These are phyloP conservation scores for Arctocebus calabarensis DNA, from an alignment of 2,797 vertebrate genomes.

Conservation along the genomic window DNA sequence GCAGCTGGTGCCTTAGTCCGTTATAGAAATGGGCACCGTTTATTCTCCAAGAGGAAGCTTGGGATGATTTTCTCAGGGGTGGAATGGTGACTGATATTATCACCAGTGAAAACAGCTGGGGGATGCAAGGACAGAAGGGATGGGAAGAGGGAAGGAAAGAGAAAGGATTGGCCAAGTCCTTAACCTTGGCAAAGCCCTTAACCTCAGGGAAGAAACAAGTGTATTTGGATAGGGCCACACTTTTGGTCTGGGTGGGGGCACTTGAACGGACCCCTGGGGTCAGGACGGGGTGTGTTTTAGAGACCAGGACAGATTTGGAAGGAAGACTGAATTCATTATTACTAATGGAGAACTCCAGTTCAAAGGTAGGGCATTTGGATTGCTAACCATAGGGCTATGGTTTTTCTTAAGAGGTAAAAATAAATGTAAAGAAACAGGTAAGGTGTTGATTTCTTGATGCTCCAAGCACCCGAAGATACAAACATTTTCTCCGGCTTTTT, in stretches of 20 bases:
- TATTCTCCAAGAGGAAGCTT: slow-evolving; percentile 49
- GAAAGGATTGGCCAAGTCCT: slow-evolving; percentile 4
- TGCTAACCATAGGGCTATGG: neutral
- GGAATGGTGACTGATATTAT: neutral
- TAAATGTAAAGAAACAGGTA: neutral
- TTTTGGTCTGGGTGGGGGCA: slow-evolving; percentile 23
- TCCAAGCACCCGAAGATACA: neutral
- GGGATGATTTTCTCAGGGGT: slow-evolving; percentile 60
- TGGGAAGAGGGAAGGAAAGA: slow-evolving; percentile 10
- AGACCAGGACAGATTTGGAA: slow-evolving; percentile 46
- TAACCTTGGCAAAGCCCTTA: slow-evolving; percentile 2
- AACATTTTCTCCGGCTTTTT: neutral
- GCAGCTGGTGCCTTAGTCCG: slow-evolving; percentile 37
- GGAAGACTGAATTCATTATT: slow-evolving; percentile 36
- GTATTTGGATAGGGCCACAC: slow-evolving; percentile 45
- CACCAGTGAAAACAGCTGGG: slow-evolving; percentile 42
- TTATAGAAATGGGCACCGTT: slow-evolving; percentile 18
- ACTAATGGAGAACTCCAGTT: slow-evolving; percentile 2
- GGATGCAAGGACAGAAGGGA: neutral
- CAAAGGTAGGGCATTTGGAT: slow-evolving; percentile 5
- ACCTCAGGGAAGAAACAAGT: neutral
- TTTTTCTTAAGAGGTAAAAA: slow-evolving; percentile 38
- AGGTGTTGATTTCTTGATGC: slow-evolving; percentile 8
- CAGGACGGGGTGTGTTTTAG: slow-evolving; percentile 13
- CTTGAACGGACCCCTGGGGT: slow-evolving; percentile 18